phyloP scores from a whole-genome alignment of 2,888 invertebrate species.

The Dicyrtoma fusca region DNA sequence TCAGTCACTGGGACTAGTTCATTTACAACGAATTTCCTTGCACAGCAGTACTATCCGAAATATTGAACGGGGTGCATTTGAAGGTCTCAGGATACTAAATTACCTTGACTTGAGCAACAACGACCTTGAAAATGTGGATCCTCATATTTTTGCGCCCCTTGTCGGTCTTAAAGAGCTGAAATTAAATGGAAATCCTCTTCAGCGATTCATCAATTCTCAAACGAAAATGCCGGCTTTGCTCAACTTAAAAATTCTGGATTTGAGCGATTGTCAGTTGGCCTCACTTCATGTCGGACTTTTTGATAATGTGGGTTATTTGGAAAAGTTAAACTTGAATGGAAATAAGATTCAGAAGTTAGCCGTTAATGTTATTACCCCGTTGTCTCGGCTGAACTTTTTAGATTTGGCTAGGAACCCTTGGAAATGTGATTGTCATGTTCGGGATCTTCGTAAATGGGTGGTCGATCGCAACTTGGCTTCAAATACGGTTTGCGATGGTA shows the following conservation, averaged over 20 bases:
- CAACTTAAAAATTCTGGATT: constrained; percentile 1
- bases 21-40: constrained; percentile 9
- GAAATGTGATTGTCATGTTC: constrained; percentile 19
- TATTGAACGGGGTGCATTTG: constrained; percentile 1
- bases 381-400: background rate
- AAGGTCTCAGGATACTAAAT: constrained; percentile 7
- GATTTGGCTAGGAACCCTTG: constrained; percentile 3
- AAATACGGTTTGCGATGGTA: background rate
- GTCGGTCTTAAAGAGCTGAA: background rate
- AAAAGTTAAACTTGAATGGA: background rate
- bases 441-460: constrained; percentile 1
- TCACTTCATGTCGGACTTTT: constrained; percentile 4
- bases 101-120: constrained; percentile 14
- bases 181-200: constrained; percentile 11
- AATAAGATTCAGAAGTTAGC: background rate
- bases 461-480: background rate
- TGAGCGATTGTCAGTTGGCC: constrained; percentile 11
- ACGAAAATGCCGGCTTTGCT: background rate
- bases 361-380: background rate
- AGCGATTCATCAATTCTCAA: background rate
- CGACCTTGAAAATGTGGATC: constrained; percentile 15
- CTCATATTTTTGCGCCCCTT: constrained; percentile 1
- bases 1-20: background rate
- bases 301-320: background rate
- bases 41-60: constrained; percentile 2